These are phyloP conservation scores for Ciona savignyi DNA, from an alignment of 23 tunicate genomes.

Conservation along the genomic window DNA sequence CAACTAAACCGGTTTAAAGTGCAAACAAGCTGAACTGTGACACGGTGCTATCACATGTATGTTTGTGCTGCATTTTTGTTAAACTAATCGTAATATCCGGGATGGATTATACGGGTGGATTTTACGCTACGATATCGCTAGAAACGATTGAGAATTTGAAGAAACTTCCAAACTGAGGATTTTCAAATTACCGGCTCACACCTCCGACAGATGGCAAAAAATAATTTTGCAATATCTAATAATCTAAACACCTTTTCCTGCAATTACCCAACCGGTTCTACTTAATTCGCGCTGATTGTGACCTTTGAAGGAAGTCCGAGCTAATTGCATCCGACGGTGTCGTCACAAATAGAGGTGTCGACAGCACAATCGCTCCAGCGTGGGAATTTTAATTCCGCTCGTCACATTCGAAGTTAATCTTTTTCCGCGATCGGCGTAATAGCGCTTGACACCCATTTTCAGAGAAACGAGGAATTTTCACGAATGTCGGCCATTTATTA, in stretches of 20 bases:
- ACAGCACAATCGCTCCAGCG: not conserved
- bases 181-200: not conserved
- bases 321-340: not conserved
- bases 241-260: not conserved
- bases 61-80: too few relatives aligned
- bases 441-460: not conserved
- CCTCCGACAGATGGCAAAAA: not conserved
- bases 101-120: too few relatives aligned
- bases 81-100: too few relatives aligned
- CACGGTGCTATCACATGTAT: too few relatives aligned
- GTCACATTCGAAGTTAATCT: too few relatives aligned
- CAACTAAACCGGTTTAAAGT: not conserved
- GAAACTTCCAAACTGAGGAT: not conserved
- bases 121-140: too few relatives aligned
- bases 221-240: not conserved
- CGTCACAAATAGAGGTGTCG: not conserved
- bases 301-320: not conserved
- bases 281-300: too few relatives aligned
- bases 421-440: not conserved
- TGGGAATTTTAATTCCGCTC: constrained; percentile 1
- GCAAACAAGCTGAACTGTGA: too few relatives aligned
- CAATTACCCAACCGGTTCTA: not conserved
- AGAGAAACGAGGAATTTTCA: not conserved
- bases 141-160: too few relatives aligned
- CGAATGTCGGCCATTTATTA: too few relatives aligned